Base-by-base conservation (phyloP, 2,113 vertebrate species). In the Prunella himalayana region DNA sequence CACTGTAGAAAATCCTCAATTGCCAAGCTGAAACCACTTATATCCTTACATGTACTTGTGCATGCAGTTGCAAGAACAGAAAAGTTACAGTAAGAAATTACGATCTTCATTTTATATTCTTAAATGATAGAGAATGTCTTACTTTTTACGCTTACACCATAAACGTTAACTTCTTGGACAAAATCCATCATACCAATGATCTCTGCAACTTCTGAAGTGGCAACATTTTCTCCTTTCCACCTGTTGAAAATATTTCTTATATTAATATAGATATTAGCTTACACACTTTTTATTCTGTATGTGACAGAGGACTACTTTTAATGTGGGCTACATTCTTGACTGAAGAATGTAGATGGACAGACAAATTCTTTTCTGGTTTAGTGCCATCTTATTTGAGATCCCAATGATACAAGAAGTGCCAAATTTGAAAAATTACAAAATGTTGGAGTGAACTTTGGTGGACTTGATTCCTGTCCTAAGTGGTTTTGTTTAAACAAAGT, bases 151-250 rank as follows among this genome's bases (percentile, higher is more conserved):
- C 95, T 97, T 61, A 98, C 98, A 9, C 98, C 97, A 2, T 98
- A 99, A 60, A 98, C 96, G 30, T 98, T 98, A 17, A 96, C 98
- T 89, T 98, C 98, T 82, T 98, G 96, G 49, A 98, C 82, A 59
- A 97, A 98, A 75, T 98, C 97, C 66, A 98, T 33, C 88, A 96
- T 88, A 23, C 94, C 60, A 61, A 98, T 70, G 83, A 97, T 53
- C 72, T 98, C 98, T 1, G 92, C 72, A 24, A 98, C 98, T 96
- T 98, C 98, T 65, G 95, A 96, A 54, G 98, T 98, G 24, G 98
- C 98, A 78, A 98, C 98, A 47, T 98, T 98, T 97, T 98, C 98
- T 79, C 98, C 98, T 96, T 98, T 98, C 98, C 98, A 98, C 87
- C 97, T 98, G 84, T 66, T 49, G 53, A 69, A 73, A 77, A 66